Base-by-base conservation (phyloP, 2,113 vertebrate genomes). In the Andinoacara biseriatus region DNA sequence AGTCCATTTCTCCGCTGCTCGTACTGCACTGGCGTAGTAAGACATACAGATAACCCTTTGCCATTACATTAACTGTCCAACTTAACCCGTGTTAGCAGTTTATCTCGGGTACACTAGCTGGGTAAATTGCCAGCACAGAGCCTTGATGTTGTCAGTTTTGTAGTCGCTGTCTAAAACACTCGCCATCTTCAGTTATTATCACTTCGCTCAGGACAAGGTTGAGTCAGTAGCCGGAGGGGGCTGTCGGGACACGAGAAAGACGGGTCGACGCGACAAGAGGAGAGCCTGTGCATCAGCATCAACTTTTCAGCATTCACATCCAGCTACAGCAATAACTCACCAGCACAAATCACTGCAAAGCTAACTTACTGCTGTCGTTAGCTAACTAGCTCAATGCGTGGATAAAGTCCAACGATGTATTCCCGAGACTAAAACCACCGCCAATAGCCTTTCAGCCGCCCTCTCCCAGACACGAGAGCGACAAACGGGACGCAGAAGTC, bases 101-200 rank as follows among this genome's bases (percentile, higher is more conserved):
- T 95, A 95, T 94, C 94, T 94, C 7, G 93, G 93, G 46, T 92
- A 93, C 10, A 93, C 85, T 8, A 81, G 54, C 35, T 86, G 83
- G 33, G 46, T 69, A 14, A 76, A 62, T 58, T 52, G 74, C 89
- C 92, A 91, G 61, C 84, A 80, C 86, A 90, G 24, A 29, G 85
- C 86, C 74, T 90, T 60, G 6, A 38, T 81, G 43, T 62, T 52
- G 75, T 76, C 78, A 35, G 79, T 84, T 65, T 76, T 80, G 74
- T 59, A 43, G 63, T 86, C 74, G 74, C 69, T 82, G 33, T 86
- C 61, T 10, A 75, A 56, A 69, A 76, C 57, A 58, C 92, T 83
- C 81, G 87, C 91, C 94, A 95, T 95, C 58, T 77, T 88, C 24
- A 80, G 82, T 24, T 82, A 35, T 78, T 65, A 67, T 74, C 54